These are phyloP conservation scores for Halcyon chelicuti DNA, from an alignment of 2,797 vertebrate genomes.

Conservation along the genomic window DNA sequence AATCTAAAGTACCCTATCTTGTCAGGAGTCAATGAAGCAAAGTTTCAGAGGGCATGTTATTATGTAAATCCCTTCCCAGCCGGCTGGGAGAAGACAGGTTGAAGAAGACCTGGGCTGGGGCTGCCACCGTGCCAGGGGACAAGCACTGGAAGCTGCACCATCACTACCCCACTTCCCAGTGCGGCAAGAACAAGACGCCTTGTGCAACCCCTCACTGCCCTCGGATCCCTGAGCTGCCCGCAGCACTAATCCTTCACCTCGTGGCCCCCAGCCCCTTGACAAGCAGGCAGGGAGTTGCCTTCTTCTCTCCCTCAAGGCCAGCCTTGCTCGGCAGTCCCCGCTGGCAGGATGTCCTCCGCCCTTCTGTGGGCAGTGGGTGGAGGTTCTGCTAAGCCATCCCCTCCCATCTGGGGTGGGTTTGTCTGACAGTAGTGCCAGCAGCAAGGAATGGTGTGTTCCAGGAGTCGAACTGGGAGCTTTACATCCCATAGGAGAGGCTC, in stretches of 20 bases:
- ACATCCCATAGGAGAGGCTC: neutral
- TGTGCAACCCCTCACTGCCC: neutral
- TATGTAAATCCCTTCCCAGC: constrained; percentile 39
- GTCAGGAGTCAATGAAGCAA: constrained; percentile 44
- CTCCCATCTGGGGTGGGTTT: neutral
- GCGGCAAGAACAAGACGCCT: neutral
- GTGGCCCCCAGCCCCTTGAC: neutral
- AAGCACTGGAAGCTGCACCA: neutral
- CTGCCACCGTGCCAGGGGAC: neutral
- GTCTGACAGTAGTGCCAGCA: neutral
- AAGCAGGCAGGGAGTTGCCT: neutral
- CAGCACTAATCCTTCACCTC: neutral
- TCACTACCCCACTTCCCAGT: neutral
- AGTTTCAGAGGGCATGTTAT: constrained; percentile 11
- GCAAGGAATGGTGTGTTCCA: neutral
- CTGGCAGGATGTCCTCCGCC: neutral
- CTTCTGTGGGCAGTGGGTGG: neutral
- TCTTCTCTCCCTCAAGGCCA: neutral
- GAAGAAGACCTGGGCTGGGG: neutral
- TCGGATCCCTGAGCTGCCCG: neutral
- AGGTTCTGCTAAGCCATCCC: neutral
- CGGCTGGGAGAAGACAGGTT: constrained; percentile 13
- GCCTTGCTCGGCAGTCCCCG: neutral
- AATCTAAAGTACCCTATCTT: constrained; percentile 40
- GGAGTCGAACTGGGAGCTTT: neutral